phyloP scores from a whole-genome alignment of 2,113 vertebrate species.

The Baryphthengus martii region DNA sequence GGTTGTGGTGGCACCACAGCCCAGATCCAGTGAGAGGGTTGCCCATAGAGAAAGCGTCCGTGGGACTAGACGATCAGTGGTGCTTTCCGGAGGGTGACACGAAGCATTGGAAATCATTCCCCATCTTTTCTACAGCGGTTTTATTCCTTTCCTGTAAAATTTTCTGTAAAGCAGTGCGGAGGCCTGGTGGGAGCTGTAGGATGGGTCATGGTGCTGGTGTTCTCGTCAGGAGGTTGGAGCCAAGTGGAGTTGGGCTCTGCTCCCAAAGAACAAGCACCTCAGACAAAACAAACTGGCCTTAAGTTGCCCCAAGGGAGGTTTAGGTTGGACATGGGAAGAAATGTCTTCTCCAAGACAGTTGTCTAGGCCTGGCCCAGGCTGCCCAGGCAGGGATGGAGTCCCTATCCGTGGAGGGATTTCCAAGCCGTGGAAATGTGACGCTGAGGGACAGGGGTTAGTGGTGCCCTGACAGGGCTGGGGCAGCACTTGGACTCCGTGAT shows the following conservation, averaged over 20 bases:
- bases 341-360: neutral
- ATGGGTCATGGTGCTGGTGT: neutral
- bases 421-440: neutral
- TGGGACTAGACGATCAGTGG: too few species aligned
- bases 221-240: neutral
- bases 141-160: neutral
- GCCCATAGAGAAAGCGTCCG: accelerated
- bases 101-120: accelerated
- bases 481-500: neutral
- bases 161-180: neutral
- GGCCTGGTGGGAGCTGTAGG: neutral
- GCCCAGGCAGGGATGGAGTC: neutral
- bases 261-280: neutral
- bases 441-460: neutral
- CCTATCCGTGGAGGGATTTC: too few species aligned
- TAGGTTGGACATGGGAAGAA: neutral
- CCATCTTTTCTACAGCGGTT: neutral
- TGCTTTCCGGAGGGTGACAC: neutral
- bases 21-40: accelerated
- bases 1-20: accelerated
- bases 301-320: neutral
- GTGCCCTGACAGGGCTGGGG: neutral
- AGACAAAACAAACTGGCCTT: neutral
- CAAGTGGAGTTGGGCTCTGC: neutral
- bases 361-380: neutral